Evolutionary conservation across 2,113 vertebrate genomes (phyloP).

Genomic region (Sula dactylatra): DNA sequence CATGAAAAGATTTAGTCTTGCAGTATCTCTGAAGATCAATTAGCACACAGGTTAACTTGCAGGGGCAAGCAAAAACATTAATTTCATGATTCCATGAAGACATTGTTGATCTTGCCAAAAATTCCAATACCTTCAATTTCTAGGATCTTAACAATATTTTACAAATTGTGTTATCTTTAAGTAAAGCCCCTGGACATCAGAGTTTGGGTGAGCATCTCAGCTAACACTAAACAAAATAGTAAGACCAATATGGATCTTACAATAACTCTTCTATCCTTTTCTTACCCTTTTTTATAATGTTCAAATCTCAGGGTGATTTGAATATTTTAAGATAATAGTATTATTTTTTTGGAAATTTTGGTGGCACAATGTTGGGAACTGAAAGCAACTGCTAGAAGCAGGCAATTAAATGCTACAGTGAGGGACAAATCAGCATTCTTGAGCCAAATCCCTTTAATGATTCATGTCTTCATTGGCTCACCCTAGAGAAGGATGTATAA

Average conservation of each 20-base stretch:
- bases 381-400: neutral
- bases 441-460: neutral
- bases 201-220: neutral
- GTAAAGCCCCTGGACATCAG: neutral
- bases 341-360: neutral
- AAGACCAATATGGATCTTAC: neutral
- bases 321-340: neutral
- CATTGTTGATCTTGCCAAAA: neutral
- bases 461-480: neutral
- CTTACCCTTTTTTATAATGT: neutral
- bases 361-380: neutral
- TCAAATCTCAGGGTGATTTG: neutral
- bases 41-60: neutral
- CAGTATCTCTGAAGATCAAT: neutral
- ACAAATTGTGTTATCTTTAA: neutral
- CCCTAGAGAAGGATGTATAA: neutral
- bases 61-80: rapidly evolving
- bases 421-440: neutral
- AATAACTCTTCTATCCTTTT: neutral
- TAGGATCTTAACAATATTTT: neutral
- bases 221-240: neutral
- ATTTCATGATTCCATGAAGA: neutral
- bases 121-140: neutral
- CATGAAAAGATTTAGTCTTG: neutral
- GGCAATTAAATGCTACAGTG: neutral